Evolutionary conservation across 1,140 invertebrate genomes (phyloP), one percentile per base, ranked within the genome.

Genomic region (Drosophila tsacasi): DNA sequence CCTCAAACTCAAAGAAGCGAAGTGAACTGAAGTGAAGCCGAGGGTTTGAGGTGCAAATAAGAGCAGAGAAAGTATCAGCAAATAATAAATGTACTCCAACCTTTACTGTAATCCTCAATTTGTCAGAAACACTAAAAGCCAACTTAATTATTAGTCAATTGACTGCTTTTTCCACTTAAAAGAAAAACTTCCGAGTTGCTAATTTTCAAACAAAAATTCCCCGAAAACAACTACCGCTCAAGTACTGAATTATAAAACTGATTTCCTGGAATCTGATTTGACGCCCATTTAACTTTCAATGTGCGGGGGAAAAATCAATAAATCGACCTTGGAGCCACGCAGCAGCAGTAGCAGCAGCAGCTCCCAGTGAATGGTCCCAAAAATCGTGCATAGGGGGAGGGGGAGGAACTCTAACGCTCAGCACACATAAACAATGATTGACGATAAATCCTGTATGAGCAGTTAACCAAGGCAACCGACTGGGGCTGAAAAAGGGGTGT

Each of bases 231-330:
- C 19, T 46, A 17, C 5, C n/a, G 47, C 25, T 27, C 12, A 32
- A 55, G 37, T 55, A 37, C 32, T n/a, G 21, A 57, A 57, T 52
- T 32, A 52, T 25, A 57, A 71, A 69, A 86, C 63, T 23, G 73
- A 64, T 75, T 76, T 76, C 73, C 71, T 39, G 61, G 50, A 78
- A 78, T 62, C 44, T 67, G 17, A 35, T 59, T 39, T 39, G 21
- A 40, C 47, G 49, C 32, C 35, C 37, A 76, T 50, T 74, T 37
- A 72, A 76, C 69, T 72, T 71, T 77, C 75, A 71, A 64, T 55
- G 72, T 81, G 65, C 15, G 75, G 90, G 68, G 75, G 82, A 86
- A 92, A 91, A 92, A 92, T 92, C 90, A 90, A 92, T 92, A 92
- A 92, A 92, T 86, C 90, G 90, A 92, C 90, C 90, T 92, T 92